Conservation (phyloP, 2,888 invertebrate species). For the Lasius platythorax region DNA sequence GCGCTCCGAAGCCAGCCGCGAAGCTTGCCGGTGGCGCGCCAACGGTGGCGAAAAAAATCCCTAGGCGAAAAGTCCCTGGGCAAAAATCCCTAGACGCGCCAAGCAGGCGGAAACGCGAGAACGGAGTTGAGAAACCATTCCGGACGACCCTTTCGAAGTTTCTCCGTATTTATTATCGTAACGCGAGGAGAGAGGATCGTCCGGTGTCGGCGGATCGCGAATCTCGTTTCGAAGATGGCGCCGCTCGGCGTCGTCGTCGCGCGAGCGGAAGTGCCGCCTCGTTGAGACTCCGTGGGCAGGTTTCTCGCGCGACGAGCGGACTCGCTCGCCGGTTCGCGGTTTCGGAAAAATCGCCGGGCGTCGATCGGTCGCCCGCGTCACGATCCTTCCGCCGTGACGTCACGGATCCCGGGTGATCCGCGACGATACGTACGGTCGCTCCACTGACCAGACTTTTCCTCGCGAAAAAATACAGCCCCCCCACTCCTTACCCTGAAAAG, state of each 20-base stretch:
- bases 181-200: neutral
- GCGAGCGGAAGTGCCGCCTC: slow-evolving; percentile 10
- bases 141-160: too few relatives aligned
- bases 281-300: neutral
- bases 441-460: slow-evolving; percentile 84
- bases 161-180: neutral
- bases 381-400: too few relatives aligned
- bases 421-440: slow-evolving; percentile 65
- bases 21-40: neutral
- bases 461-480: slow-evolving; percentile 84
- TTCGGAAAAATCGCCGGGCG: neutral
- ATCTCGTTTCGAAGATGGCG: slow-evolving; percentile 36
- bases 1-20: slow-evolving; percentile 66
- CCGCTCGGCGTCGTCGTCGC: neutral
- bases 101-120: neutral
- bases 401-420: neutral
- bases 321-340: neutral
- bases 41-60: neutral
- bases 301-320: neutral
- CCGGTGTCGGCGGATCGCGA: too few relatives aligned
- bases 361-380: neutral
- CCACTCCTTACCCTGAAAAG: slow-evolving; percentile 76
- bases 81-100: slow-evolving; percentile 58
- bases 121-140: neutral
- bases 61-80: too few relatives aligned